A percentile compares a stretch with the other conserved stretches of the same genome.
Evolutionary conservation across 2,797 vertebrate genomes (phyloP).

Genomic region (Eospalax fontanierii): DNA sequence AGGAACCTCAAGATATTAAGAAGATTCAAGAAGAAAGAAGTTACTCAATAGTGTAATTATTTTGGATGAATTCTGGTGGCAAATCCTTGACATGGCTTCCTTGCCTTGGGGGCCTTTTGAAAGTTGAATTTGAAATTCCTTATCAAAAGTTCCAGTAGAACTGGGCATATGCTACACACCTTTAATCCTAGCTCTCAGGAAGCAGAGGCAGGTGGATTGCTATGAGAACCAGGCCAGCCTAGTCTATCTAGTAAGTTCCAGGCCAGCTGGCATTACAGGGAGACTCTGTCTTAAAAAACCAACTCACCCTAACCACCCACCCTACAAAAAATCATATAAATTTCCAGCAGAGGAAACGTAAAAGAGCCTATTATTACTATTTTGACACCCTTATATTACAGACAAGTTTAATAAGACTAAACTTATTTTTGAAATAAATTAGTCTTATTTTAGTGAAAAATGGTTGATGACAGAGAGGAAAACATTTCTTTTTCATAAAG

Average conservation of each 20-base stretch:
- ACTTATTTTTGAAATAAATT: neutral
- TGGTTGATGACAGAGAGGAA: neutral
- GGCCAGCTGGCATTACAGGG: no score
- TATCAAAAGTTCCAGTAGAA: neutral
- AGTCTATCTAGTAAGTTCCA: no score
- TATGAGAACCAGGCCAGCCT: no score
- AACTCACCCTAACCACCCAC: no score
- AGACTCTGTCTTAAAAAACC: no score
- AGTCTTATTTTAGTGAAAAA: neutral
- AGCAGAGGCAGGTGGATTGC: no score
- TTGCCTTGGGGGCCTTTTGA: neutral
- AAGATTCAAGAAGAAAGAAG: neutral
- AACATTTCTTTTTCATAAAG: neutral
- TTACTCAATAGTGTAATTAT: neutral
- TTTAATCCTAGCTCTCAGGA: no score
- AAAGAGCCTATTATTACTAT: neutral
- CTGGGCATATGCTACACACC: no score
- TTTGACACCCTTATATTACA: no score
- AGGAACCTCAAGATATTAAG: neutral
- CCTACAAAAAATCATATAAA: no score
- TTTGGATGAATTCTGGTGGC: neutral
- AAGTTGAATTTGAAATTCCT: neutral
- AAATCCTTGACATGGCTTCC: neutral
- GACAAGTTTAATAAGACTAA: neutral
- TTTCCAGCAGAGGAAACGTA: neutral